Evolutionary conservation across 2,797 vertebrate species (phyloP), one percentile per base, ranked within the genome.

Genomic region (Toxotes lorentzi): DNA sequence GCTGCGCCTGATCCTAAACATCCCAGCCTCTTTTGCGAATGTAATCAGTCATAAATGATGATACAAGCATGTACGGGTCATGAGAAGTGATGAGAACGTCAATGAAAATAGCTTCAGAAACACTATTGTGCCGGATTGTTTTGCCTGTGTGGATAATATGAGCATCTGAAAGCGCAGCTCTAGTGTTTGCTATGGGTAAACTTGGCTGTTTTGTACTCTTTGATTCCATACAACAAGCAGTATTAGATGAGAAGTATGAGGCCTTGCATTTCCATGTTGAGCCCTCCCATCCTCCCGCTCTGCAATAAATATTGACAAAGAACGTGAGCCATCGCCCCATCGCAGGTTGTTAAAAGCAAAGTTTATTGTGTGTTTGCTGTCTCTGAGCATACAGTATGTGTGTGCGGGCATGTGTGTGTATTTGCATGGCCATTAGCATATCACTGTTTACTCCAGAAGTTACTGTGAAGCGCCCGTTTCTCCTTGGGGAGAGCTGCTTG

Each of bases 361-460:
- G 83, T 92, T 92, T 86, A 88, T 74, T 81, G 89, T 84, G 79
- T 58, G 77, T 84, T 82, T 70, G 62, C 84, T 16, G 62, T 75
- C 70, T 80, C 78, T 3, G 71, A 72, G 77, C n/a, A 27, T 73
- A 70, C 75, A 67, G 76, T 35, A 4, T 14, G 63, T 82, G 65
- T 74, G 66, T 81, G 78, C 23, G 59, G 41, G 78, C 53, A 27
- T 65, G 79, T 74, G 78, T 41, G 83, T 65, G 60, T 66, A 56
- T 85, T 73, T 87, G 86, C 76, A 66, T 77, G 76, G 0, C n/a
- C 78, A 91, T 91, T 91, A 84, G 83, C 90, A 90, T 88, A 92
- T 91, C 88, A 43, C 69, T 91, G 91, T 94, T 93, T 89, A 89
- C 91, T 92, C 88, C 88, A 84, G 91, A 91, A 92, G 91, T 91